These are phyloP conservation scores for Brenthis ino DNA, from an alignment of 2,888 invertebrate genomes.

Conservation along the genomic window DNA sequence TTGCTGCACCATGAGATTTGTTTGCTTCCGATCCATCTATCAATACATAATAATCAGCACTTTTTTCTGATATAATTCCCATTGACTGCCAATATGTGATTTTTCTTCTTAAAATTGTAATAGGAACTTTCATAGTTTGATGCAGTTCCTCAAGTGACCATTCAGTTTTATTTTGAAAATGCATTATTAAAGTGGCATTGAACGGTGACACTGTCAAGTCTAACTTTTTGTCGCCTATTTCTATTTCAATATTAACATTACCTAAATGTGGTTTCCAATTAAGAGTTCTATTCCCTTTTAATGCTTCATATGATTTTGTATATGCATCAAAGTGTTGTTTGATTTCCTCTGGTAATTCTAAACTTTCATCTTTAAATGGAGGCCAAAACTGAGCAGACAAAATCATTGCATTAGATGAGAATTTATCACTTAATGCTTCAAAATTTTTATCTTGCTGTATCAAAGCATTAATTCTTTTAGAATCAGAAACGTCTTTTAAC, in stretches of 20 bases:
- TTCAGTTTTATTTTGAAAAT: slow-evolving; percentile 92
- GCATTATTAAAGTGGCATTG: slow-evolving; percentile 96
- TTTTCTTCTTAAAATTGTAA: slow-evolving; percentile 91
- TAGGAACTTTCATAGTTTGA: slow-evolving; percentile 92
- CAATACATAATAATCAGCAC: slow-evolving; percentile 87
- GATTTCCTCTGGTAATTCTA: slow-evolving; percentile 91
- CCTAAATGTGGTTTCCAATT: slow-evolving; percentile 97
- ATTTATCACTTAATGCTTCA: slow-evolving; percentile 63
- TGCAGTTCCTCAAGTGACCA: slow-evolving; percentile 95
- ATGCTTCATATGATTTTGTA: slow-evolving; percentile 93
- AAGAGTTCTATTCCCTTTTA: slow-evolving; percentile 95
- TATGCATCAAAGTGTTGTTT: slow-evolving; percentile 91
- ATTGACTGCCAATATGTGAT: slow-evolving; percentile 98
- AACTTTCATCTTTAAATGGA: slow-evolving; percentile 95
- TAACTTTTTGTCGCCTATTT: slow-evolving; percentile 90
- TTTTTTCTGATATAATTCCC: slow-evolving; percentile 90
- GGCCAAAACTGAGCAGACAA: slow-evolving; percentile 99
- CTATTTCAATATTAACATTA: slow-evolving; percentile 94
- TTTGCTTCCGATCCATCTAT: slow-evolving; percentile 84
- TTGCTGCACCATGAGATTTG: slow-evolving; percentile 79
- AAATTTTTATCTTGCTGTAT: slow-evolving; percentile 88
- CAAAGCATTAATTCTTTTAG: slow-evolving; percentile 94
- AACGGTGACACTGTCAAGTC: slow-evolving; percentile 94
- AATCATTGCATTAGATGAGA: slow-evolving; percentile 87
- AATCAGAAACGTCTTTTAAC: slow-evolving; percentile 98